Evolutionary conservation across 2,113 vertebrate genomes (phyloP).

Genomic region (Rutilus rutilus): DNA sequence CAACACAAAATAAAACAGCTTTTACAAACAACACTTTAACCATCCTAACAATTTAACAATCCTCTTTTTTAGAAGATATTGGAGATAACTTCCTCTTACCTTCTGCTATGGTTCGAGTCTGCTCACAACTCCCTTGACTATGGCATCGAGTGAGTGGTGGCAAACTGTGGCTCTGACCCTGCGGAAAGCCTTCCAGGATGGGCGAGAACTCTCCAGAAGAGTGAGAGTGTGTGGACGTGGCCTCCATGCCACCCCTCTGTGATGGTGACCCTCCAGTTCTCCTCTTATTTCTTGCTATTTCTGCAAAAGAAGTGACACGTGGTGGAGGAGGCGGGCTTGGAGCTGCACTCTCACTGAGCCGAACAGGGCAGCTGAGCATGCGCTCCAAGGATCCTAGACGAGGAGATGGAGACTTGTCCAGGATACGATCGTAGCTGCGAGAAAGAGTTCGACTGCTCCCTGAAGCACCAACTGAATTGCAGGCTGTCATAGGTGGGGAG

Average conservation of each 20-base stretch:
- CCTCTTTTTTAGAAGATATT: background rate
- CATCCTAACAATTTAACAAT: background rate
- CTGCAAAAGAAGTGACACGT: conserved; percentile 93
- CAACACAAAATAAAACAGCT: background rate
- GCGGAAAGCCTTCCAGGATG: conserved; percentile 73
- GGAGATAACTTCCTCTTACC: conserved; percentile 60
- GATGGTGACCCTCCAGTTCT: conserved; percentile 73
- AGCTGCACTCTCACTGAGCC: conserved; percentile 83
- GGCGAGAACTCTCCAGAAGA: conserved; percentile 85
- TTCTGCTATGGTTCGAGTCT: conserved; percentile 67
- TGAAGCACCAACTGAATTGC: conserved; percentile 54
- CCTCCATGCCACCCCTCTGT: conserved; percentile 71
- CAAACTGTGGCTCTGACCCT: conserved; percentile 73
- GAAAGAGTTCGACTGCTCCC: conserved; percentile 81
- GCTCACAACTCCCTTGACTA: conserved; percentile 75
- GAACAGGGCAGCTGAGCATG: conserved; percentile 94
- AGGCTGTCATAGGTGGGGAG: conserved; percentile 77
- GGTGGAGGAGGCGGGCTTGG: conserved; percentile 72
- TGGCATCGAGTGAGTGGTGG: conserved; percentile 76
- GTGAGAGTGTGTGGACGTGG: conserved; percentile 75
- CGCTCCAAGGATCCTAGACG: conserved; percentile 89
- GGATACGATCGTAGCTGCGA: conserved; percentile 93
- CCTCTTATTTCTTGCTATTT: conserved; percentile 89
- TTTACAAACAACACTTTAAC: background rate
- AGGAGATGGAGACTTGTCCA: conserved; percentile 82